Conservation (phyloP, 2,113 vertebrate genomes). For the Agapornis roseicollis region DNA sequence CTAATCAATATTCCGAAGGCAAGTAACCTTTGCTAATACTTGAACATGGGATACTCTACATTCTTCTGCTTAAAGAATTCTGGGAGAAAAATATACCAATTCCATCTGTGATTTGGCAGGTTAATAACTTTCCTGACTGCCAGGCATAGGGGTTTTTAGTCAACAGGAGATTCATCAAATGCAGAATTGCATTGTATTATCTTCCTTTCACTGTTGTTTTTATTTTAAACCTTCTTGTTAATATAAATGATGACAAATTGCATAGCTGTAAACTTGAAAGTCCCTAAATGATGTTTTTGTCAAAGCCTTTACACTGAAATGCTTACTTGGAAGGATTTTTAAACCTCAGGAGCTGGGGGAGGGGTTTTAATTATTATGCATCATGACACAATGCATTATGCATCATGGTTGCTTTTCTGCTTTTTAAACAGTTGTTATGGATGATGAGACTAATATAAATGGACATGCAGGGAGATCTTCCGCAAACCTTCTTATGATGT, state of each 20-base stretch:
- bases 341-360: constrained; percentile 58
- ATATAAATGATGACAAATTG: constrained; percentile 75
- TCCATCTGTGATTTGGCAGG: constrained; percentile 14
- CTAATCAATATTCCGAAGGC: constrained; percentile 33
- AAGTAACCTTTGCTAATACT: constrained; percentile 22
- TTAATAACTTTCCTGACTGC: background rate
- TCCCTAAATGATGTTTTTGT: constrained; percentile 75
- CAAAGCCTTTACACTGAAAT: constrained; percentile 71
- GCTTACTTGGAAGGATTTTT: constrained; percentile 72
- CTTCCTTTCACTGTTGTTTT: background rate
- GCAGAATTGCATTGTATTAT: background rate
- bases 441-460: constrained; percentile 65
- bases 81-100: background rate
- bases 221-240: constrained; percentile 45
- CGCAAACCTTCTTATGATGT: constrained; percentile 56
- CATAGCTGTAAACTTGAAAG: constrained; percentile 63
- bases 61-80: constrained; percentile 9
- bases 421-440: constrained; percentile 68
- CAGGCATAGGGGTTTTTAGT: background rate
- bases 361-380: constrained; percentile 70
- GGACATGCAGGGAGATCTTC: constrained; percentile 43
- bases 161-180: constrained; percentile 53
- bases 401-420: constrained; percentile 70
- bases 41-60: background rate
- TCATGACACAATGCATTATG: constrained; percentile 70